Conservation (phyloP, 2,797 vertebrate genomes). For the Naso thynnoides region DNA sequence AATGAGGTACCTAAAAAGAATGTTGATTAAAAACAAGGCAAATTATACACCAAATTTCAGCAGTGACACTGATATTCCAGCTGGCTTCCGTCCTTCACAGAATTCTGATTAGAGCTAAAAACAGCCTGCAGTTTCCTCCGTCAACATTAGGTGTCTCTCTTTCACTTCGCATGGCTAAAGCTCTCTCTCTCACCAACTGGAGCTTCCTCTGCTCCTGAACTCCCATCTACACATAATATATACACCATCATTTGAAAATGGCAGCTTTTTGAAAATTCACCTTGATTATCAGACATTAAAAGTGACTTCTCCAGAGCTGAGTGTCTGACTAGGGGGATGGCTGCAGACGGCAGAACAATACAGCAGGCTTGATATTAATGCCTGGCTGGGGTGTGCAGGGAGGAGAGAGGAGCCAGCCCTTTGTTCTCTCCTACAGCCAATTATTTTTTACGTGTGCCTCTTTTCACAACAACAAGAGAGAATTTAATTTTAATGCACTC, state of each 20-base stretch:
- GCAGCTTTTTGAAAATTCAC: conserved; percentile 97
- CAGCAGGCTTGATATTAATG: conserved; percentile 89
- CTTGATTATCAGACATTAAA: conserved; percentile 97
- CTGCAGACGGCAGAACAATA: conserved; percentile 96
- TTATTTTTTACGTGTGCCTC: conserved; percentile 91
- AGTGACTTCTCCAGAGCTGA: conserved; percentile 92
- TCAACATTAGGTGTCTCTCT: conserved; percentile 92
- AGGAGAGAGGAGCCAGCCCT: conserved; percentile 87
- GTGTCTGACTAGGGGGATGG: conserved; percentile 94
- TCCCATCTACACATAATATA: conserved; percentile 89
- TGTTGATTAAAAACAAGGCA: conserved; percentile 46
- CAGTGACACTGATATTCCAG: conserved; percentile 54
- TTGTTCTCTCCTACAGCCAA: conserved; percentile 95
- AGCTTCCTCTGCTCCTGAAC: conserved; percentile 77
- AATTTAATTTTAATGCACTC: conserved; percentile 91
- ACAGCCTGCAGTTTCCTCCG: conserved; percentile 53
- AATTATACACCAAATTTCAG: conserved; percentile 47
- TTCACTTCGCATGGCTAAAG: conserved; percentile 82
- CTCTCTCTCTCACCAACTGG: conserved; percentile 60
- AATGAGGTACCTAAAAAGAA: conserved; percentile 10
- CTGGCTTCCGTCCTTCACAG: conserved; percentile 41
- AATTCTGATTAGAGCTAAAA: conserved; percentile 42
- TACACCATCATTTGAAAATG: conserved; percentile 96
- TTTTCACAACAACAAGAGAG: conserved; percentile 90
- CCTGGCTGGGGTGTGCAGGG: conserved; percentile 85